phyloP scores from a whole-genome alignment of 2,888 invertebrate species.

The Nomada fucata region DNA sequence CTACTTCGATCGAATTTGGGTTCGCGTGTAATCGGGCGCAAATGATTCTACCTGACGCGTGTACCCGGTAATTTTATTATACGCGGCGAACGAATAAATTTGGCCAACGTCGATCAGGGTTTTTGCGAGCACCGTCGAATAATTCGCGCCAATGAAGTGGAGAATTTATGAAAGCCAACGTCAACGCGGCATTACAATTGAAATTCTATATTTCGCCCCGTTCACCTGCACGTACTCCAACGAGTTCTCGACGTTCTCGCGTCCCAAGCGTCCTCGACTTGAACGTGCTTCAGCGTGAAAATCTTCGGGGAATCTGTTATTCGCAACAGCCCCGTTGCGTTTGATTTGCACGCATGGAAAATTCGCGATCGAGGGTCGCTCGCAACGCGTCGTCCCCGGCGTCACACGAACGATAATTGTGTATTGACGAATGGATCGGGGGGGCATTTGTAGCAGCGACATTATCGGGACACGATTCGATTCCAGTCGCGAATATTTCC shows the following conservation, averaged over 20 bases:
- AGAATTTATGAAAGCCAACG: constrained; percentile 22
- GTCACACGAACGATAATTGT: constrained; percentile 27
- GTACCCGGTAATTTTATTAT: constrained; percentile 17
- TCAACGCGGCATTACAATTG: constrained; percentile 22
- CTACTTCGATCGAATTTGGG: constrained; percentile 86
- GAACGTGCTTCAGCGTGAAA: constrained; percentile 88
- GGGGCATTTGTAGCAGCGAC: background rate
- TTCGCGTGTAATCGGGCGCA: constrained; percentile 84
- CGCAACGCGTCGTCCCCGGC: constrained; percentile 10
- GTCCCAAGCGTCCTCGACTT: constrained; percentile 88
- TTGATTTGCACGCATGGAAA: constrained; percentile 51
- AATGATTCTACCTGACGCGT: background rate
- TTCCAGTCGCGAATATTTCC: too few species aligned
- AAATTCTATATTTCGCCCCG: constrained; percentile 27
- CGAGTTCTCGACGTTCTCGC: constrained; percentile 76
- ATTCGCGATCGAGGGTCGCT: constrained; percentile 37
- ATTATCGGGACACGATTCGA: background rate
- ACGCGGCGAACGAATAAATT: constrained; percentile 43
- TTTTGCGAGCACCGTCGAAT: constrained; percentile 37
- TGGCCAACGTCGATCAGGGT: constrained; percentile 35
- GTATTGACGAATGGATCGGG: constrained; percentile 32
- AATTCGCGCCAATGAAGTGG: constrained; percentile 32
- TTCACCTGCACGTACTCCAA: background rate
- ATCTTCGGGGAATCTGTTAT: constrained; percentile 85
- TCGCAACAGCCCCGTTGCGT: constrained; percentile 77